Conservation (phyloP, 2,888 invertebrate genomes). For the Tiliacea citrago region DNA sequence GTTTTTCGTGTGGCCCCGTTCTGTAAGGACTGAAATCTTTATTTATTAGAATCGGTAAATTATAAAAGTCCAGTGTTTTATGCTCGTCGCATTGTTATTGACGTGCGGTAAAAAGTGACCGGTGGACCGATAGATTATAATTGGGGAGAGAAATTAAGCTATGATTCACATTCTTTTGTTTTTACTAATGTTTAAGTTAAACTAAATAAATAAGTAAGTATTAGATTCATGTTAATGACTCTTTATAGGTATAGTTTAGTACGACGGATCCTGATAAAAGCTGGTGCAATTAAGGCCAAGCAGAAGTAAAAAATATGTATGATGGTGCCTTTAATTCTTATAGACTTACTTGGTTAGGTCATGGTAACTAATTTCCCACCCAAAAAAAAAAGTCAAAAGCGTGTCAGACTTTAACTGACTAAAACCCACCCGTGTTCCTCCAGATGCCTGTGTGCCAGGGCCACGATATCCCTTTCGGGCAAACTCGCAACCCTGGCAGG, state of each 20-base stretch:
- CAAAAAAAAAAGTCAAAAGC: too few species aligned
- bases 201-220: not conserved
- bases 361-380: too few species aligned
- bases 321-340: not conserved
- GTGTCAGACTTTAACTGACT: too few species aligned
- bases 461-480: too few species aligned
- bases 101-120: conserved; percentile 74
- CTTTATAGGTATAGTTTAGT: not conserved
- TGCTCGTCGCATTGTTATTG: conserved; percentile 81
- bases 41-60: conserved; percentile 90
- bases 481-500: too few species aligned
- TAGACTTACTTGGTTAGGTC: not conserved
- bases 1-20: conserved; percentile 83
- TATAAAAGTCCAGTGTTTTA: conserved; percentile 86
- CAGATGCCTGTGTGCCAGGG: too few species aligned
- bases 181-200: not conserved
- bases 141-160: conserved; percentile 64
- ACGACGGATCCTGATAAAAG: not conserved
- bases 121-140: conserved; percentile 59
- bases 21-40: conserved; percentile 88
- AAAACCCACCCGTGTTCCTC: too few species aligned
- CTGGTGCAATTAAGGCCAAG: not conserved
- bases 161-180: conserved; percentile 55
- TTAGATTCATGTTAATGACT: not conserved
- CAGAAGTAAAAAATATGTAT: not conserved